These are phyloP conservation scores for Nymphalis urticae DNA, from an alignment of 2,888 invertebrate species.

Conservation along the genomic window DNA sequence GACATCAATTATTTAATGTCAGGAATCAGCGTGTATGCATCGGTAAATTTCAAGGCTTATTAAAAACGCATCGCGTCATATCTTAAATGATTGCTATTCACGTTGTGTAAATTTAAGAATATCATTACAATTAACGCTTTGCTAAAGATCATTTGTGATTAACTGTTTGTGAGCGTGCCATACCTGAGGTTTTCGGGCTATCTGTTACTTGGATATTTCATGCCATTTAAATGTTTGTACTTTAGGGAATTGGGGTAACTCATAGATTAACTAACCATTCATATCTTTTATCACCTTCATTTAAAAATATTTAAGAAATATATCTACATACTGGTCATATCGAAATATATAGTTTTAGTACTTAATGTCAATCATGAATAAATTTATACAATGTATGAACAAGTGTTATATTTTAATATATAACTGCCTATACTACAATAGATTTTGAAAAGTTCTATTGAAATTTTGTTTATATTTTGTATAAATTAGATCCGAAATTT, in stretches of 20 bases:
- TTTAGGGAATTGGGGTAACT: conserved; percentile 18
- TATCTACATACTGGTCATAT: conserved; percentile 1
- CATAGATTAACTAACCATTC: conserved; percentile 28
- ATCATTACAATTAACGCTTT: conserved; percentile 21
- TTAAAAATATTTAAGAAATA: conserved; percentile 10
- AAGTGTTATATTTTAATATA: no score
- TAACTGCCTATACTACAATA: no score
- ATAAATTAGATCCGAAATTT: background rate
- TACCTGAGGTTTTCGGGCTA: conserved; percentile 50
- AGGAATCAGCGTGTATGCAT: conserved; percentile 10
- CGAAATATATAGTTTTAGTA: background rate
- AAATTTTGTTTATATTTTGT: conserved; percentile 1
- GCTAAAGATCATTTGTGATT: conserved; percentile 54
- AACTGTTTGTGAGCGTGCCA: conserved; percentile 73
- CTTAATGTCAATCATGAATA: background rate
- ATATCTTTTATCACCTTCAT: conserved; percentile 13
- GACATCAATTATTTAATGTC: background rate
- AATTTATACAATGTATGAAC: no score
- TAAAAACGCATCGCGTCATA: conserved; percentile 4
- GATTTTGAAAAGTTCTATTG: background rate
- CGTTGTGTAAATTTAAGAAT: background rate
- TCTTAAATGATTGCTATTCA: background rate
- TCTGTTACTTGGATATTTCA: conserved; percentile 12
- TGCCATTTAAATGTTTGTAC: conserved; percentile 11
- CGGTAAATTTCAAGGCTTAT: conserved; percentile 7